Base-by-base conservation (phyloP, 1,140 invertebrate genomes). In the Andricus grossulariae region DNA sequence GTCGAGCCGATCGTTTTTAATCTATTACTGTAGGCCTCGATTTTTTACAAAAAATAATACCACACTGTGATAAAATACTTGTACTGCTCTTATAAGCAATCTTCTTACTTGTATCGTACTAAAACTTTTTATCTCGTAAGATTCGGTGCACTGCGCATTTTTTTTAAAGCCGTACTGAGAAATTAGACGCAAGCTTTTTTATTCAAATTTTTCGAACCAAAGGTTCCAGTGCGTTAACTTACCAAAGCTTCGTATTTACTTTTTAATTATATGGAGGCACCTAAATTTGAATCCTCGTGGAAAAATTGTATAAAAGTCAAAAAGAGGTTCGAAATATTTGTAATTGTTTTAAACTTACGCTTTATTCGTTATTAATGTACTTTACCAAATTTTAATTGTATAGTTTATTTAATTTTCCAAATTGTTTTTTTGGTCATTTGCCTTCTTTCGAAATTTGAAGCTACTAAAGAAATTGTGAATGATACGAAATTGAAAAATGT, bases 181-280 rank as follows among this genome's bases (percentile, higher is more conserved):
- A 39, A 66, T 66, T 60, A 39, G 57, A 60, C 57, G 54, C 6
- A 60, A 57, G 32, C 7, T 66, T 66, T 32, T 66, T 32, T 5
- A 66, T 45, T 45, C 39, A 21, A 39, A 60, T 45, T 45, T 25
- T 66, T 66, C 77, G 74, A 75, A 79, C 79, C 79, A 82, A 82
- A 82, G 79, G 80, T 72, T 82, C 50, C 72, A 80, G 75, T 77
- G 78, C 55, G 60, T 66, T 66, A 77, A 77, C 74, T 85, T 82
- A 82, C 84, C 83, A 87, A 87, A 85, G 83, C 81, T 83, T 82
- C 39, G 73, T 84, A 78, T 81, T 82, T 83, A 78, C 81, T 32
- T 52, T 19, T 77, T 60, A 71, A 70, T 73, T 76, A 50, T 76
- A 55, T 49, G 54, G 72, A 45, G 71, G 13, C 71, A 55, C 57